Conservation (phyloP, 2,113 vertebrate genomes). For the Chaenocephalus aceratus region DNA sequence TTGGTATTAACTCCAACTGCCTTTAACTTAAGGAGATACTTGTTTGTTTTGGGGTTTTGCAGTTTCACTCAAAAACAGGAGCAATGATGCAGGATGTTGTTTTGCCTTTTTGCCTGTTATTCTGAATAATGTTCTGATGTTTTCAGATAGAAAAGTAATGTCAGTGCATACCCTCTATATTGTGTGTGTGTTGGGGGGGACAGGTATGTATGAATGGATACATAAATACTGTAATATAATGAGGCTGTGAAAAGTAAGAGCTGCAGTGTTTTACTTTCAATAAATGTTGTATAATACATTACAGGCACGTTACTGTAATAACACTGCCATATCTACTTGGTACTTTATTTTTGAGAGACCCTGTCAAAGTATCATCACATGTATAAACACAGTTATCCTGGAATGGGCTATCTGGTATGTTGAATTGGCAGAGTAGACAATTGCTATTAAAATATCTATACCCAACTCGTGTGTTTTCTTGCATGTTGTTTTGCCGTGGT, state of each 20-base stretch:
- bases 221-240: conserved; percentile 45
- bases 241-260: conserved; percentile 36
- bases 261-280: conserved; percentile 54
- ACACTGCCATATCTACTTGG: conserved; percentile 57
- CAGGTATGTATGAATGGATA: conserved; percentile 33
- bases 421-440: conserved; percentile 56
- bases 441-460: conserved; percentile 78
- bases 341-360: conserved; percentile 62
- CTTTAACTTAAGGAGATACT: too few relatives aligned
- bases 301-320: conserved; percentile 51
- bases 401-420: conserved; percentile 43
- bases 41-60: too few relatives aligned
- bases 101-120: too few relatives aligned
- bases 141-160: too few relatives aligned
- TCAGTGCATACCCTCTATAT: background rate
- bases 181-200: conserved; percentile 34
- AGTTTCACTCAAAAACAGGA: too few relatives aligned
- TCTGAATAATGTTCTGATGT: too few relatives aligned
- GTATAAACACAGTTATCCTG: conserved; percentile 56
- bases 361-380: conserved; percentile 56
- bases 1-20: too few relatives aligned
- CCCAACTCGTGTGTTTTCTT: conserved; percentile 52
- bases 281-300: conserved; percentile 64
- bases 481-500: conserved; percentile 39
- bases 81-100: too few relatives aligned